Evolutionary conservation across 2,113 vertebrate genomes (phyloP).

Genomic region (Ranitomeya variabilis): DNA sequence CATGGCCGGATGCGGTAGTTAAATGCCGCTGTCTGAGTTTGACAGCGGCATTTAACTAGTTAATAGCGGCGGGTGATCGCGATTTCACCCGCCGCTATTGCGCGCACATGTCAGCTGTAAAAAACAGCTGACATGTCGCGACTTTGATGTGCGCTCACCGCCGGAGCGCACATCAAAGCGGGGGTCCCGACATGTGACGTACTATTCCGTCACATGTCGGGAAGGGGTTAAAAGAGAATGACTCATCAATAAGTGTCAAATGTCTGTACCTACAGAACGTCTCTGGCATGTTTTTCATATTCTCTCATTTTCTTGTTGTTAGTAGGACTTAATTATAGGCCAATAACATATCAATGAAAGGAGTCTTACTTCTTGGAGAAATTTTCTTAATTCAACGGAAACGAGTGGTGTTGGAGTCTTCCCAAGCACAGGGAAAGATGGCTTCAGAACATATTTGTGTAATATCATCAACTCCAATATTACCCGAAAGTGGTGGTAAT

Average conservation of each 20-base stretch:
- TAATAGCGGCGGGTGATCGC: too few species aligned
- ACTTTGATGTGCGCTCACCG: too few species aligned
- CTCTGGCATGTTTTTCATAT: background rate
- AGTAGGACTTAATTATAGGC: background rate
- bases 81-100: too few species aligned
- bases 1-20: too few species aligned
- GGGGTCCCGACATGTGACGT: too few species aligned
- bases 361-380: slow-evolving; percentile 43
- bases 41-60: too few species aligned
- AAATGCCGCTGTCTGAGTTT: too few species aligned
- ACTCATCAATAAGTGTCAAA: background rate
- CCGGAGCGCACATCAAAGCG: too few species aligned
- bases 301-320: background rate
- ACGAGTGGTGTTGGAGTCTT: slow-evolving; percentile 30
- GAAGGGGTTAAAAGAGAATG: background rate
- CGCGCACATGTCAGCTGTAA: too few species aligned
- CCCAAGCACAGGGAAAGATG: slow-evolving; percentile 44
- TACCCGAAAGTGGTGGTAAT: slow-evolving; percentile 45
- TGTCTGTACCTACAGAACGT: background rate
- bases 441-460: background rate
- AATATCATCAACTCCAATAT: slow-evolving; percentile 43
- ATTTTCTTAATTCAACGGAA: slow-evolving; percentile 19
- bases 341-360: background rate
- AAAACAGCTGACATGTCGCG: too few species aligned
- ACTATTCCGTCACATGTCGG: too few species aligned